phyloP scores from a whole-genome alignment of 2,113 vertebrate genomes.

The Syrmaticus mikado region DNA sequence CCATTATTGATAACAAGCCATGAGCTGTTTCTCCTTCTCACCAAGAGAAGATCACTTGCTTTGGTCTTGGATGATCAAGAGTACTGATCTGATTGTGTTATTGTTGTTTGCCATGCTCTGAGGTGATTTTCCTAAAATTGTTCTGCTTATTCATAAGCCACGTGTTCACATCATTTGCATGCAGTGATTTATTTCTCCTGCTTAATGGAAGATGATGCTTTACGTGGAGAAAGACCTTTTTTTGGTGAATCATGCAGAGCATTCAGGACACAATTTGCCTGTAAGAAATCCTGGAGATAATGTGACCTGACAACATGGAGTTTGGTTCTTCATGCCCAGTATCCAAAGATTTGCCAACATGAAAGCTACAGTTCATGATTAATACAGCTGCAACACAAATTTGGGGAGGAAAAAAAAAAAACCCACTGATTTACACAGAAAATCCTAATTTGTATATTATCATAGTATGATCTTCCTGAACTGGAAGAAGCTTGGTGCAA shows the following conservation, averaged over 20 bases:
- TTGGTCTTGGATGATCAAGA: not conserved
- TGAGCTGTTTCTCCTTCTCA: not conserved
- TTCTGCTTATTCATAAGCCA: constrained; percentile 29
- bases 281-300: constrained; percentile 59
- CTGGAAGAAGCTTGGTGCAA: not conserved
- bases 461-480: not conserved
- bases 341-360: constrained; percentile 25
- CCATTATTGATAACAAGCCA: not conserved
- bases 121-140: constrained; percentile 12
- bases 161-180: not conserved
- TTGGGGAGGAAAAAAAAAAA: not conserved
- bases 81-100: not conserved
- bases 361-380: constrained; percentile 5
- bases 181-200: constrained; percentile 1
- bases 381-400: not conserved
- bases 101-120: not conserved
- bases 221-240: not conserved
- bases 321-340: constrained; percentile 37
- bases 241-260: not conserved
- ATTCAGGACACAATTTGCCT: constrained; percentile 58
- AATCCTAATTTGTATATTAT: not conserved
- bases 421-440: not conserved
- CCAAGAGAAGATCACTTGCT: not conserved
- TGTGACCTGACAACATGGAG: constrained; percentile 64
- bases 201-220: constrained; percentile 52